Evolutionary conservation across 2,797 vertebrate genomes (phyloP), one percentile per base, ranked within the genome.

Genomic region (Hypotaenidia philippensis): DNA sequence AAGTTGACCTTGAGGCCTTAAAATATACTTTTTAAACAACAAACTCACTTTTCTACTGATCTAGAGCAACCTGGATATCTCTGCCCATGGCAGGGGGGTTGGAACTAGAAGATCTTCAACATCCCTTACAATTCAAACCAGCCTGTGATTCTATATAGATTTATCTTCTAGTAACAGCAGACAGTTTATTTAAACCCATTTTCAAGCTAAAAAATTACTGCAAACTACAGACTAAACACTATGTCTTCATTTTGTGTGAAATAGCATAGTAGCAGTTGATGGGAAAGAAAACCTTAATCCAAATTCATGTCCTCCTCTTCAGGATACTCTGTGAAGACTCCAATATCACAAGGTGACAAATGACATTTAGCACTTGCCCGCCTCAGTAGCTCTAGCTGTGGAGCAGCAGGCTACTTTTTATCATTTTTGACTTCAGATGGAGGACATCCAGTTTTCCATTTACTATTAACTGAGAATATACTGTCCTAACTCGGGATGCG

Each of bases 391-490:
- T 88, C 47, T 84, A 49, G 80, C 49, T 76, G 80, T 64, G 76
- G 53, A 71, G 44, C 14, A 53, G 55, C 36, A 83, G 32, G 86
- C 38, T 32, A 60, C 60, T 89, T 91, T 91, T 91, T 64, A 86
- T 89, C 80, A 82, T 86, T 94, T 44, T 40, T 87, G 70, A 88
- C 74, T 80, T 55, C 80, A 96, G 91, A 79, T 71, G 85, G 93
- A 93, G 53, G 59, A 77, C 83, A 87, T 93, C 49, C 91, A 89
- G 60, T 50, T 70, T 95, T 59, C 69, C 47, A 44, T 84, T 88
- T 11, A 5, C 2, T 53, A 76, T 86, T 72, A 91, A 83, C 63
- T 77, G 63, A 79, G 68, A 94, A 88, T 83, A 82, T 59, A 78
- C 13, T 68, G 71, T 32, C 63, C 44, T 49, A 72, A 52, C 4